A percentile compares a stretch with the other conserved stretches of the same genome.
These are phyloP conservation scores for Synergus japonicus DNA, from an alignment of 2,888 invertebrate species.

Conservation along the genomic window DNA sequence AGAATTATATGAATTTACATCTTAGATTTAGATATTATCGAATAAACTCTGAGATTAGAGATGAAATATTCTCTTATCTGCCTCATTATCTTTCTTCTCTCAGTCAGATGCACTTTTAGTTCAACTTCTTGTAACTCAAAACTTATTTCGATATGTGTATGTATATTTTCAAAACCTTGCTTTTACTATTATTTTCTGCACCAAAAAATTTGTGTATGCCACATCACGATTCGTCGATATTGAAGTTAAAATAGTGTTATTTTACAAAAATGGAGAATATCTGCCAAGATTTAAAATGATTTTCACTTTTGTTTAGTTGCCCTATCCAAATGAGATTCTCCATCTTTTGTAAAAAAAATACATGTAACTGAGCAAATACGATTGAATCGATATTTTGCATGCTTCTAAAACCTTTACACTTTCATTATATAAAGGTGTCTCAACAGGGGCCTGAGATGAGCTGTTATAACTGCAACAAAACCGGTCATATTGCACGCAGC, in stretches of 20 bases:
- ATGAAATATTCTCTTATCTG: not conserved
- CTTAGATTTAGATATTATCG: not conserved
- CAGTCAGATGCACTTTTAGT: not conserved
- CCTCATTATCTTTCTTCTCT: not conserved
- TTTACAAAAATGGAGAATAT: not conserved
- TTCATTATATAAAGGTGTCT: conserved; percentile 37
- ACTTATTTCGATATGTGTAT: not conserved
- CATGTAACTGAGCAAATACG: not conserved
- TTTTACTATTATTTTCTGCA: not conserved
- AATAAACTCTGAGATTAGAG: not conserved
- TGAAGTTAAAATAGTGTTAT: not conserved
- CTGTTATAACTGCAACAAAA: conserved; percentile 97
- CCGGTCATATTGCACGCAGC: conserved; percentile 93
- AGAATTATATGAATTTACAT: not conserved
- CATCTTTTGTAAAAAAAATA: not conserved
- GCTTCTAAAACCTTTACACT: conserved; percentile 8
- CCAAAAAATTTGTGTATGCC: not conserved
- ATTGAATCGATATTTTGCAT: not conserved
- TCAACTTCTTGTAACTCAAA: too few species aligned
- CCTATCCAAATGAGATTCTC: not conserved
- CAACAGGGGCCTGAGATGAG: conserved; percentile 78
- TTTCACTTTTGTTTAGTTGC: too few species aligned
- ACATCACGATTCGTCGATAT: not conserved
- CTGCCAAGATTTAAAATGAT: not conserved
- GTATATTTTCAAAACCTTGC: not conserved